phyloP scores from a whole-genome alignment of 2,888 invertebrate genomes.

The Volucella zonaria region DNA sequence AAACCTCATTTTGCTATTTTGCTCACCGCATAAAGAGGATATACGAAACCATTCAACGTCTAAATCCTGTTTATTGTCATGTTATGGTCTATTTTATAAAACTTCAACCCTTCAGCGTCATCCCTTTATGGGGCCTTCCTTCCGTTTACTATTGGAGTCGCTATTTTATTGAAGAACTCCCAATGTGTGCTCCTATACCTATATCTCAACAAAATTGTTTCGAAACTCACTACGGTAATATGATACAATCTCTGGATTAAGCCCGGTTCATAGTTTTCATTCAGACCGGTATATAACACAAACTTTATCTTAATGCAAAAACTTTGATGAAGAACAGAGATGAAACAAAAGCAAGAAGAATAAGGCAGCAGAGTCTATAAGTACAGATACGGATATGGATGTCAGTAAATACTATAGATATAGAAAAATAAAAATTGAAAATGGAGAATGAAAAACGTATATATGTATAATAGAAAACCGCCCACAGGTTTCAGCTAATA shows the following conservation, averaged over 20 bases:
- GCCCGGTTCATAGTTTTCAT: constrained; percentile 11
- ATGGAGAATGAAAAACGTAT: too few relatives aligned
- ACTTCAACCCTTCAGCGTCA: background rate
- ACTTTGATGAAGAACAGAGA: constrained; percentile 41
- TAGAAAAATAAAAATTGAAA: constrained; percentile 3
- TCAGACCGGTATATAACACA: background rate
- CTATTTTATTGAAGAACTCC: constrained; percentile 38
- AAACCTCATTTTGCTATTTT: constrained; percentile 35
- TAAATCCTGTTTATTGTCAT: constrained; percentile 52
- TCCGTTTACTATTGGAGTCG: background rate
- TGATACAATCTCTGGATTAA: constrained; percentile 20
- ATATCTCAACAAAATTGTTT: constrained; percentile 37
- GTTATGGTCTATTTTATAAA: constrained; percentile 36
- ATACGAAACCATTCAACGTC: constrained; percentile 40
- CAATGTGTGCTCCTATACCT: background rate
- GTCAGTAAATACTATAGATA: constrained; percentile 19
- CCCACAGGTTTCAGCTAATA: constrained; percentile 48
- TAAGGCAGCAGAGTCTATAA: background rate
- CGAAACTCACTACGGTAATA: constrained; percentile 11
- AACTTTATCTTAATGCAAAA: constrained; percentile 54
- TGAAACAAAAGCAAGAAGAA: constrained; percentile 27
- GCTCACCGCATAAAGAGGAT: constrained; percentile 19
- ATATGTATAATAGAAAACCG: constrained; percentile 29
- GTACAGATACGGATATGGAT: background rate
- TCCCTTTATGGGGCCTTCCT: background rate